Evolutionary conservation across 2,888 invertebrate species (phyloP).

Genomic region (Mimas tiliae): DNA sequence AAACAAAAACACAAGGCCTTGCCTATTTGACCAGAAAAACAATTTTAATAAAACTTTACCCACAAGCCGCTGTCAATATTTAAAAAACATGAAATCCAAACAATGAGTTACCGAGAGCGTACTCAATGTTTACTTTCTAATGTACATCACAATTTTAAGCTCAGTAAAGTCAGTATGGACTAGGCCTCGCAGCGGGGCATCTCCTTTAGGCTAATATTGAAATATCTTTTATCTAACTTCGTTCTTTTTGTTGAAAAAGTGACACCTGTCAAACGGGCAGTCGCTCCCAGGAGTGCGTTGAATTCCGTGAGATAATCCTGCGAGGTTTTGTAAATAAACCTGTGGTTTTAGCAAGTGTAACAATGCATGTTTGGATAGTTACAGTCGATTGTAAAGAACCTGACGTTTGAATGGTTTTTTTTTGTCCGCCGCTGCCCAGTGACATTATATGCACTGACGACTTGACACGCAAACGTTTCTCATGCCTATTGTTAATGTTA

Average conservation of each 20-base stretch:
- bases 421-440: not conserved
- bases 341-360: constrained; percentile 31
- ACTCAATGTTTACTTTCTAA: constrained; percentile 44
- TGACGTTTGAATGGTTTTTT: constrained; percentile 15
- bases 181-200: constrained; percentile 59
- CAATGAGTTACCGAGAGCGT: constrained; percentile 19
- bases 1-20: constrained; percentile 11
- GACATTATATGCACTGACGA: not conserved
- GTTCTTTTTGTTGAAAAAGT: constrained; percentile 56
- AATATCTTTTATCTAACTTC: constrained; percentile 65
- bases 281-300: constrained; percentile 56
- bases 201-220: constrained; percentile 66
- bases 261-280: constrained; percentile 69
- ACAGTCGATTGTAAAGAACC: constrained; percentile 3
- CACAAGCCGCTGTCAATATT: constrained; percentile 27
- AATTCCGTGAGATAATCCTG: constrained; percentile 50
- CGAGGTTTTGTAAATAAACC: constrained; percentile 60
- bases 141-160: constrained; percentile 50
- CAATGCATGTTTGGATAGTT: constrained; percentile 30
- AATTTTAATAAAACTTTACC: constrained; percentile 27
- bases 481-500: not conserved
- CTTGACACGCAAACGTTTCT: constrained; percentile 3
- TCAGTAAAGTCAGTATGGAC: constrained; percentile 48
- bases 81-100: constrained; percentile 26
- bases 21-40: constrained; percentile 12